Conservation (phyloP, 2,113 vertebrate species). For the Seriola rivoliana region DNA sequence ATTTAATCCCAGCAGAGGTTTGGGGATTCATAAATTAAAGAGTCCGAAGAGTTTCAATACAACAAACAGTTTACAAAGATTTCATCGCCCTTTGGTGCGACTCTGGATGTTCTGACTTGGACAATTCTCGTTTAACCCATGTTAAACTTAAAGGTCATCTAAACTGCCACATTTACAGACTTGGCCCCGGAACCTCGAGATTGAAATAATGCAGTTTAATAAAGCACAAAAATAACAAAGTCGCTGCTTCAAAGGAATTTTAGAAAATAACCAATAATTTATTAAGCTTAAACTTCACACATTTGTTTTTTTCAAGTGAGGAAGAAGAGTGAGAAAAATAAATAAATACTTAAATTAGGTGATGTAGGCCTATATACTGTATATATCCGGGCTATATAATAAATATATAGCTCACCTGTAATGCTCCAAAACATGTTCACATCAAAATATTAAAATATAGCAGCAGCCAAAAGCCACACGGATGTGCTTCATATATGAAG, state of each 20-base stretch:
- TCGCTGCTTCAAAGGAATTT: conserved; percentile 28
- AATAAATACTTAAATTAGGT: conserved; percentile 62
- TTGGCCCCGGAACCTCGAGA: background rate
- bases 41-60: conserved; percentile 34
- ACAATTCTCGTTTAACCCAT: background rate
- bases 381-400: conserved; percentile 43
- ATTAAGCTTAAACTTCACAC: conserved; percentile 83
- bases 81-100: conserved; percentile 20
- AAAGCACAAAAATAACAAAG: conserved; percentile 42
- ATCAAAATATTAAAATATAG: conserved; percentile 80
- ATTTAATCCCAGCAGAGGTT: conserved; percentile 86
- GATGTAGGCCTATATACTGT: conserved; percentile 36
- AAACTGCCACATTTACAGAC: background rate
- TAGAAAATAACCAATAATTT: conserved; percentile 84
- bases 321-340: conserved; percentile 67
- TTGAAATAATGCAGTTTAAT: background rate
- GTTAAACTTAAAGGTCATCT: background rate
- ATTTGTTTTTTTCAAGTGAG: conserved; percentile 74
- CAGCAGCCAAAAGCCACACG: conserved; percentile 76
- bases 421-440: conserved; percentile 71
- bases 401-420: conserved; percentile 52
- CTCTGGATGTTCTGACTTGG: background rate
- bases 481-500: conserved; percentile 64
- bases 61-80: conserved; percentile 57
- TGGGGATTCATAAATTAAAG: conserved; percentile 86